phyloP scores from a whole-genome alignment of 2,888 invertebrate species.

The Xylota segnis region DNA sequence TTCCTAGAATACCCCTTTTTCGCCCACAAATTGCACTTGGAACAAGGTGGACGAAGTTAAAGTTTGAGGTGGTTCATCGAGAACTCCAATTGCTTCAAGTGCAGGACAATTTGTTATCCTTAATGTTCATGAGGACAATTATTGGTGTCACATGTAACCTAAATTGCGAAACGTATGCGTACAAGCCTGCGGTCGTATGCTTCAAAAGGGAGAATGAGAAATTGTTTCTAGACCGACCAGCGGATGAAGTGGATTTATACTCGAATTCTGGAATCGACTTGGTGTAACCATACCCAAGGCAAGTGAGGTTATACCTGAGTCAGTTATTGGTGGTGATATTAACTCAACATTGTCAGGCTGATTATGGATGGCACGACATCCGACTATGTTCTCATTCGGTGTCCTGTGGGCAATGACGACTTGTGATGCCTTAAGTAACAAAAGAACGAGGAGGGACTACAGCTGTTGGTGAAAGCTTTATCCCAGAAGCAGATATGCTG shows the following conservation, averaged over 20 bases:
- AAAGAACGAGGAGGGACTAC: no score
- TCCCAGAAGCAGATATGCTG: no score
- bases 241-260: constrained; percentile 19
- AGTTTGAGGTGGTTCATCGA: constrained; percentile 36
- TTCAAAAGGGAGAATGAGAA: constrained; percentile 5
- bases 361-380: no score
- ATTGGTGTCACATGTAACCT: constrained; percentile 58
- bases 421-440: no score
- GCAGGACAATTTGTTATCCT: constrained; percentile 60
- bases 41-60: constrained; percentile 5
- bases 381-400: no score
- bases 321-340: neutral
- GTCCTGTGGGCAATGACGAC: no score
- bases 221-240: constrained; percentile 15
- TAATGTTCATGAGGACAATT: constrained; percentile 64
- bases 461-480: no score
- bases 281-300: neutral
- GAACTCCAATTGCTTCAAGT: constrained; percentile 52
- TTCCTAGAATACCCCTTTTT: neutral
- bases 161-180: constrained; percentile 45
- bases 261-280: neutral
- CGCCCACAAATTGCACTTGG: neutral
- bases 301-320: neutral
- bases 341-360: neutral
- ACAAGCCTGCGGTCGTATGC: constrained; percentile 3